Base-by-base conservation (phyloP, 2,113 vertebrate species). In the Trinectes maculatus region DNA sequence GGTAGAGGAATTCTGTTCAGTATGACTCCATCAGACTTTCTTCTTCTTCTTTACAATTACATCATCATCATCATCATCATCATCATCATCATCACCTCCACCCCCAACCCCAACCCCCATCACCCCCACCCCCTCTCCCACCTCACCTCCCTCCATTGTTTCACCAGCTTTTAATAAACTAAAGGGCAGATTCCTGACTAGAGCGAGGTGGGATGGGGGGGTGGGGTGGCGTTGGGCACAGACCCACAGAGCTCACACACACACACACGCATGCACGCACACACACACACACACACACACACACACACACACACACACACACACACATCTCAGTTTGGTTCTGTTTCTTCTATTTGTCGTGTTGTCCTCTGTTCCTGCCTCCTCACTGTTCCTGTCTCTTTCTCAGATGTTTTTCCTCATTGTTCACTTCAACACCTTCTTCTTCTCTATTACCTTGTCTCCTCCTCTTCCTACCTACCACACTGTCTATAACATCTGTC, bases 111-210 rank as follows among this genome's bases (percentile, higher is more conserved):
- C 60, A 26, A n/a, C n/a, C n/a, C n/a, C 15, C 2, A 8, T 10
- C n/a, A 31, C 16, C 5, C 25, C 18, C 28, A 29, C 25, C 10
- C 48, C 18, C 26, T 51, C 61, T 44, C 4, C 67, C 60, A 26
- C 55, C 71, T 82, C 80, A 68, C 72, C 86, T 60, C 79, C 78
- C 79, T 84, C 91, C 83, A 91, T 91, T 91, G 91, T 92, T 92
- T 92, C 89, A 89, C 71, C 81, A 82, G 89, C 92, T 92, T 93
- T 93, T 93, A 93, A 93, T 93, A 93, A 93, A 92, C 89, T 90
- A 91, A 90, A 92, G 92, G 91, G 91, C 91, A 92, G 91, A 93
- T 93, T 92, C 91, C 91, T 87, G 78, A 84, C 74, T 74, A 77
- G 48, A 67, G 70, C 13, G 40, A 33, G 40, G 51, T 8, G 47